Conservation (phyloP, 2,888 invertebrate species). For the Hyles lineata region DNA sequence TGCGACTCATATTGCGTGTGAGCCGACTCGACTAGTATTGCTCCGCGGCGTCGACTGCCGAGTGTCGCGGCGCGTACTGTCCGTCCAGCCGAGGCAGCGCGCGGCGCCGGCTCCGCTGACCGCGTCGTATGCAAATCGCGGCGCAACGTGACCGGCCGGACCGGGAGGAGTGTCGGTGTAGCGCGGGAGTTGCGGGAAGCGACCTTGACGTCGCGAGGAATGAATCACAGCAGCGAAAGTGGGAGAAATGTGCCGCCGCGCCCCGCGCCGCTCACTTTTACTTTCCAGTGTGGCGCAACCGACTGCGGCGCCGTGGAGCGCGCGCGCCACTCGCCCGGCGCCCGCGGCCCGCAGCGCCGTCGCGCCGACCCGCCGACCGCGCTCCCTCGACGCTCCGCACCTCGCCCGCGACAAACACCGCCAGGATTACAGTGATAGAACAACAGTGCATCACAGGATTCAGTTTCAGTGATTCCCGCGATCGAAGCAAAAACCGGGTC, state of each 20-base stretch:
- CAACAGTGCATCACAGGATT: slow-evolving; percentile 76
- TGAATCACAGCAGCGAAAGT: slow-evolving; percentile 83
- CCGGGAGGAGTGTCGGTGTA: slow-evolving; percentile 53
- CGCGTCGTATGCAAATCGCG: slow-evolving; percentile 40
- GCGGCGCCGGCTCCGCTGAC: background rate
- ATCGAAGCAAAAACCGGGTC: slow-evolving; percentile 79
- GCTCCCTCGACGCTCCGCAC: slow-evolving; percentile 57
- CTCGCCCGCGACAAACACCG: slow-evolving; percentile 63
- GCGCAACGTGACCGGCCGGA: slow-evolving; percentile 43
- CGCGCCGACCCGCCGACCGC: slow-evolving; percentile 69
- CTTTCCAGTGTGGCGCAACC: slow-evolving; percentile 84
- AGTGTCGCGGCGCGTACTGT: background rate
- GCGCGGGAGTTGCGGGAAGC: slow-evolving; percentile 75
- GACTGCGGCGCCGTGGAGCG: slow-evolving; percentile 73
- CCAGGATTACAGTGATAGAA: slow-evolving; percentile 82
- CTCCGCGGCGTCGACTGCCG: background rate
- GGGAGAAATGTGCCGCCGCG: slow-evolving; percentile 82
- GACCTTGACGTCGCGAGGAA: slow-evolving; percentile 75
- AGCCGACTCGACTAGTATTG: no score
- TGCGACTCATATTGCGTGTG: background rate
- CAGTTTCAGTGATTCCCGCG: slow-evolving; percentile 71
- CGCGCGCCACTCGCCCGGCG: slow-evolving; percentile 83
- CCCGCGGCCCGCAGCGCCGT: slow-evolving; percentile 84
- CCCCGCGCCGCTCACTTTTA: slow-evolving; percentile 83
- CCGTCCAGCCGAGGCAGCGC: background rate